phyloP scores from a whole-genome alignment of 1,140 invertebrate genomes.

The Drosophila virilis region DNA sequence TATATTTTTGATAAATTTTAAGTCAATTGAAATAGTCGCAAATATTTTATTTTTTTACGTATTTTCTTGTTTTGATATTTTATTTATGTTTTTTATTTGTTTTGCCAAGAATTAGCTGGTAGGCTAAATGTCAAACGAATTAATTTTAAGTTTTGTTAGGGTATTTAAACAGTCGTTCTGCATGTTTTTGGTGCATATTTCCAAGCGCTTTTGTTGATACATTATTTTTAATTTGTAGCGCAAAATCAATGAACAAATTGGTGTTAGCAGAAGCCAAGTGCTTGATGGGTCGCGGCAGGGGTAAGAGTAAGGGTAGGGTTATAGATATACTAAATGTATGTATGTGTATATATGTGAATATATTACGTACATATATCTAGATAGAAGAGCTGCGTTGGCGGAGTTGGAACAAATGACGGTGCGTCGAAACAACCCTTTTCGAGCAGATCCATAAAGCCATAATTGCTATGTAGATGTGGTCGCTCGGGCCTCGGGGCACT shows the following conservation, averaged over 20 bases:
- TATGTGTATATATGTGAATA: conserved; percentile 3
- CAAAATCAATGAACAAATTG: conserved; percentile 80
- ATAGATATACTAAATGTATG: conserved; percentile 2
- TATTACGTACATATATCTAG: not conserved
- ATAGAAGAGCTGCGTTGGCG: not conserved
- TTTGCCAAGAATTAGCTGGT: too few species aligned
- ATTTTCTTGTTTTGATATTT: not conserved
- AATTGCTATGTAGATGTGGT: conserved; percentile 72
- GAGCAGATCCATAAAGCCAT: conserved; percentile 58
- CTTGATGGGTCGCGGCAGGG: conserved; percentile 20
- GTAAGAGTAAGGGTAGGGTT: not conserved
- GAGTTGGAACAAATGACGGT: conserved; percentile 48
- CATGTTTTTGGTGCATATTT: not conserved
- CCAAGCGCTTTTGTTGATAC: conserved; percentile 45
- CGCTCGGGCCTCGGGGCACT: conserved; percentile 36
- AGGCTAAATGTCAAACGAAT: too few species aligned
- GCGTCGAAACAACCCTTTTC: conserved; percentile 69
- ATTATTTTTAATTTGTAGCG: conserved; percentile 76
- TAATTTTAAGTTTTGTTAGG: not conserved
- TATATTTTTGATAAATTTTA: too few species aligned
- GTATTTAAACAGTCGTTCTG: conserved; percentile 1
- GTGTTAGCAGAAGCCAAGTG: conserved; percentile 81
- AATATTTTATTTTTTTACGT: too few species aligned
- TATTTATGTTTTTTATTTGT: not conserved
- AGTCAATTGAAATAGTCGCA: too few species aligned